These are phyloP conservation scores for Hyles euphorbiae DNA, from an alignment of 1,140 invertebrate genomes.

Conservation along the genomic window DNA sequence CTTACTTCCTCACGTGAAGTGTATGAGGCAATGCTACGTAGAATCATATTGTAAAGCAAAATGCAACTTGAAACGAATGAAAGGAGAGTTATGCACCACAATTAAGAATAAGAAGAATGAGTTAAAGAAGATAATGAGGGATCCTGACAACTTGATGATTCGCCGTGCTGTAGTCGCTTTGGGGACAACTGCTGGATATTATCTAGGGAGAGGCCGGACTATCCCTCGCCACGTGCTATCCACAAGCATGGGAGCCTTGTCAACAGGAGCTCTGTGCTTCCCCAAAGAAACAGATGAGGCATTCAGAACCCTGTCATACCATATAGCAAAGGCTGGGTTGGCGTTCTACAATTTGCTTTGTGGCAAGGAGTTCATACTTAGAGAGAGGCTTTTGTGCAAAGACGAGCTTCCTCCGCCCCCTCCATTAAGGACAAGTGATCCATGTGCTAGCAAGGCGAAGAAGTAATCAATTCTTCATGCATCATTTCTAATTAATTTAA, in stretches of 20 bases:
- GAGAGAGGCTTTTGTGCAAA: slow-evolving; percentile 41
- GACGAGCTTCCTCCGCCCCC: slow-evolving; percentile 37
- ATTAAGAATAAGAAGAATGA: slow-evolving; percentile 16
- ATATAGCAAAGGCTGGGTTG: slow-evolving; percentile 28
- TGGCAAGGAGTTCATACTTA: slow-evolving; percentile 25
- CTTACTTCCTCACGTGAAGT: slow-evolving; percentile 33
- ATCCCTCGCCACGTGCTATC: slow-evolving; percentile 36
- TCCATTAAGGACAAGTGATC: slow-evolving; percentile 9
- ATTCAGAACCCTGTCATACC: slow-evolving; percentile 31
- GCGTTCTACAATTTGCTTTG: slow-evolving; percentile 37
- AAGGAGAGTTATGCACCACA: slow-evolving; percentile 7
- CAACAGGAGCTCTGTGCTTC: slow-evolving; percentile 45
- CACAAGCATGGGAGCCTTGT: slow-evolving; percentile 31
- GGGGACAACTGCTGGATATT: slow-evolving; percentile 31
- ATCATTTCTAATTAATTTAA: too few species aligned
- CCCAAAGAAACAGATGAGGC: slow-evolving; percentile 51
- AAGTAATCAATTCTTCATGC: neutral
- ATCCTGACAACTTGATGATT: slow-evolving; percentile 29
- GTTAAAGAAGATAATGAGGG: slow-evolving; percentile 37
- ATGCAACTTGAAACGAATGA: slow-evolving; percentile 13
- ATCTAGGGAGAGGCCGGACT: slow-evolving; percentile 26
- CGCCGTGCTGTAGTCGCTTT: slow-evolving; percentile 29
- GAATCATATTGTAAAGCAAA: slow-evolving; percentile 13
- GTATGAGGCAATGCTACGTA: slow-evolving; percentile 16
- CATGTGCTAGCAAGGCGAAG: slow-evolving; percentile 25